Conservation (phyloP, 37 sponge, comb jelly and placozoan species). For the Corticium candelabrum region DNA sequence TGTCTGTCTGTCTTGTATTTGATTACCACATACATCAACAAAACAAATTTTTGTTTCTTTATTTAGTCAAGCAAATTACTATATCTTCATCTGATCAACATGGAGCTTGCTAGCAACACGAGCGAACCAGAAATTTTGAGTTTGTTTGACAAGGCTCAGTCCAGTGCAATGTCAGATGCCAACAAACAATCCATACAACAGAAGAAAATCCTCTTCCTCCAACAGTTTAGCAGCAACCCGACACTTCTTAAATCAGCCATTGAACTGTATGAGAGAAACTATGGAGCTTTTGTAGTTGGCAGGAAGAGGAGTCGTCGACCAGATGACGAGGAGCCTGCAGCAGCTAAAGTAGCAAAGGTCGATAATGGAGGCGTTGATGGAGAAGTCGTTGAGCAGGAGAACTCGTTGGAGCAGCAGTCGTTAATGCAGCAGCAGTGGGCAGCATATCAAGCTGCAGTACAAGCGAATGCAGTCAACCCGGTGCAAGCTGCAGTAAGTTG, state of each 20-base stretch:
- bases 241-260: background rate
- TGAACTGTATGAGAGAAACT: background rate
- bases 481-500: background rate
- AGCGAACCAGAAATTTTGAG: slow-evolving; percentile 21
- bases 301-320: background rate
- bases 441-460: background rate
- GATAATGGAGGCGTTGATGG: background rate
- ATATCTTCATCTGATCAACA: slow-evolving; percentile 54
- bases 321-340: background rate
- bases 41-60: too few species aligned
- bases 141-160: slow-evolving; percentile 18
- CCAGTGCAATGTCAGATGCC: slow-evolving; percentile 6
- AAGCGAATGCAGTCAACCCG: background rate
- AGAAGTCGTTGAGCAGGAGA: background rate
- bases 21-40: too few species aligned
- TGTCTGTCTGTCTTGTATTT: too few species aligned
- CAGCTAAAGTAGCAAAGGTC: background rate
- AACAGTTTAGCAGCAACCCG: slow-evolving; percentile 30
- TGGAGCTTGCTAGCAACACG: slow-evolving; percentile 25
- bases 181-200: slow-evolving; percentile 17
- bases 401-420: too few species aligned
- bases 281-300: background rate
- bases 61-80: too few species aligned
- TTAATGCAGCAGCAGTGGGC: background rate
- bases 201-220: slow-evolving; percentile 26